phyloP scores from a whole-genome alignment of 2,113 vertebrate genomes.

The Burhinus oedicnemus region DNA sequence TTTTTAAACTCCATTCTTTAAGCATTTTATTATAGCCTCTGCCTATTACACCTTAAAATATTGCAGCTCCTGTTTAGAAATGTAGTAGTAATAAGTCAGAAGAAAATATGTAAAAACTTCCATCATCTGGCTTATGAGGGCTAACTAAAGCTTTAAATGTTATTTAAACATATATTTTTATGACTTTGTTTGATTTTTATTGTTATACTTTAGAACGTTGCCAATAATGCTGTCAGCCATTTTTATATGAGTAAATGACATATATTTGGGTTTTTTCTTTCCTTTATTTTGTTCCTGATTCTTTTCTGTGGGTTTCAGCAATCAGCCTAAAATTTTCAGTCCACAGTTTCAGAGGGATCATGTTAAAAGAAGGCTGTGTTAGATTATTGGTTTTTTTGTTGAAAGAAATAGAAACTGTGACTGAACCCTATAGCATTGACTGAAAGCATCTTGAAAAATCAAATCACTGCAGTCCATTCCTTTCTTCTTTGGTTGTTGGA shows the following conservation, averaged over 20 bases:
- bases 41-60: background rate
- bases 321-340: background rate
- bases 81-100: background rate
- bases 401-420: background rate
- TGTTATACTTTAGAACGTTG: background rate
- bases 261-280: rapidly evolving
- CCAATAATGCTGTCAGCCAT: background rate
- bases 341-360: background rate
- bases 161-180: background rate
- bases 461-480: background rate
- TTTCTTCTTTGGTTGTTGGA: background rate
- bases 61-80: background rate
- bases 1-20: constrained; percentile 9
- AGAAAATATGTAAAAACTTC: background rate
- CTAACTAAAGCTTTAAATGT: background rate
- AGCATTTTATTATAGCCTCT: background rate
- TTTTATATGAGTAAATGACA: background rate
- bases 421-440: background rate
- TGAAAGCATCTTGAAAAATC: background rate
- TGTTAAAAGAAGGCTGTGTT: background rate
- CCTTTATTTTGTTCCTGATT: background rate
- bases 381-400: background rate
- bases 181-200: background rate
- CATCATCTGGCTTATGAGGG: background rate
- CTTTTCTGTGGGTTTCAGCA: background rate